Percentiles rank a stretch among this genome's conserved stretches.
Conservation (phyloP, 2,113 vertebrate species). For the Spea bombifrons region DNA sequence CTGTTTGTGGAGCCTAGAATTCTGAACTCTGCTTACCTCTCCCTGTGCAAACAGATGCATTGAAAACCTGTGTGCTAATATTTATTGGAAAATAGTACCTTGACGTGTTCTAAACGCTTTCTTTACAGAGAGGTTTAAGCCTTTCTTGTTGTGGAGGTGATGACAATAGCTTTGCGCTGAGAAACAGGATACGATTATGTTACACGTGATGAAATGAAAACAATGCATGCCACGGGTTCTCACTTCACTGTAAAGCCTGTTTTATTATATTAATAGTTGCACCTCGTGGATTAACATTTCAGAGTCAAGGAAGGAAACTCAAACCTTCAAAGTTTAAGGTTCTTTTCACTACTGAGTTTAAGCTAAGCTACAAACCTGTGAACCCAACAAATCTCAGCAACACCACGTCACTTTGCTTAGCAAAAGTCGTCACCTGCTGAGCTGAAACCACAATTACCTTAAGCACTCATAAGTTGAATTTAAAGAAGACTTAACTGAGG, state of each 20-base stretch:
- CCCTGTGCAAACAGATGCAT: conserved; percentile 34
- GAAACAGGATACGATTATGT: background rate
- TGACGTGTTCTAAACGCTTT: conserved; percentile 6
- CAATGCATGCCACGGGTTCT: background rate
- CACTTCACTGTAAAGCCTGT: background rate
- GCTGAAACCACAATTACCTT: too few species aligned
- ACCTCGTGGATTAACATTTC: background rate
- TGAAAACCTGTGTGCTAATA: conserved; percentile 34
- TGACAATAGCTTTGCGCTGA: background rate
- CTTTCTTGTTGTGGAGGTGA: background rate
- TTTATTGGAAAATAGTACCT: conserved; percentile 22
- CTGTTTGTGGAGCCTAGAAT: conserved; percentile 27
- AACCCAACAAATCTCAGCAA: too few species aligned
- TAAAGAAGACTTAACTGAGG: too few species aligned
- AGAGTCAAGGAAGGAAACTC: background rate
- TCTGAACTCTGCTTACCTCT: conserved; percentile 32
- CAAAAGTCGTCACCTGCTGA: too few species aligned
- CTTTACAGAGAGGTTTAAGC: conserved; percentile 4
- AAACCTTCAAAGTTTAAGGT: too few species aligned
- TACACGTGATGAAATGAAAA: background rate
- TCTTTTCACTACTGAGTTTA: too few species aligned
- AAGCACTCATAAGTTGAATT: too few species aligned
- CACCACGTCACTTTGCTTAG: too few species aligned
- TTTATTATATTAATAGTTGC: background rate
- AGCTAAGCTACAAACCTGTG: too few species aligned